Percentiles rank a stretch among this genome's conserved stretches.
Conservation (phyloP, 2,113 vertebrate genomes). For the Apteryx mantelli region DNA sequence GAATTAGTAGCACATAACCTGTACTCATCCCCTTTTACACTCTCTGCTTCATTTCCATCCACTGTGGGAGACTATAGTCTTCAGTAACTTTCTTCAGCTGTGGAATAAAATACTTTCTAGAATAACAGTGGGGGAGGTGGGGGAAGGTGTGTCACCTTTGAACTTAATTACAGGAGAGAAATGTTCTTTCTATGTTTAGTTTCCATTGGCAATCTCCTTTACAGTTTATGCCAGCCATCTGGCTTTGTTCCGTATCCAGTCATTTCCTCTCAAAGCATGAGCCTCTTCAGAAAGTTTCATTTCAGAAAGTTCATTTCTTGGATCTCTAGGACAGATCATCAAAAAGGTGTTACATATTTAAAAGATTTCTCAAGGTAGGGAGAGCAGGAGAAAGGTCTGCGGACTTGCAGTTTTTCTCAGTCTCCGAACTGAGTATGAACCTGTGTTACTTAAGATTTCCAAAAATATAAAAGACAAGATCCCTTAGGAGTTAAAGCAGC, state of each 20-base stretch:
- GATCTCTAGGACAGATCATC: neutral
- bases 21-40: accelerated
- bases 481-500: neutral
- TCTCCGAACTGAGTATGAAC: neutral
- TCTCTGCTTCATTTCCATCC: neutral
- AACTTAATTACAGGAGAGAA: neutral
- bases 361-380: neutral
- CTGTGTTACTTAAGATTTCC: accelerated
- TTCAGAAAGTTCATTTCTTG: neutral
- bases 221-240: neutral
- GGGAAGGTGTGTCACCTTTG: neutral
- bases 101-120: neutral
- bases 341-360: neutral
- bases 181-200: neutral
- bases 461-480: neutral
- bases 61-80: accelerated
- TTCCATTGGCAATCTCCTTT: neutral
- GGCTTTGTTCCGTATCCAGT: neutral
- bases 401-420: neutral
- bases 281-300: neutral
- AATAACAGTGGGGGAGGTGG: neutral
- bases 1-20: neutral
- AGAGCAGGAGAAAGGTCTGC: neutral
- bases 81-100: neutral
- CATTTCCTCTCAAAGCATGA: neutral